Percentiles rank a stretch among this genome's conserved stretches.
These are phyloP conservation scores for Oreohelix idahoensis DNA, from an alignment of 1,140 invertebrate genomes.

Conservation along the genomic window DNA sequence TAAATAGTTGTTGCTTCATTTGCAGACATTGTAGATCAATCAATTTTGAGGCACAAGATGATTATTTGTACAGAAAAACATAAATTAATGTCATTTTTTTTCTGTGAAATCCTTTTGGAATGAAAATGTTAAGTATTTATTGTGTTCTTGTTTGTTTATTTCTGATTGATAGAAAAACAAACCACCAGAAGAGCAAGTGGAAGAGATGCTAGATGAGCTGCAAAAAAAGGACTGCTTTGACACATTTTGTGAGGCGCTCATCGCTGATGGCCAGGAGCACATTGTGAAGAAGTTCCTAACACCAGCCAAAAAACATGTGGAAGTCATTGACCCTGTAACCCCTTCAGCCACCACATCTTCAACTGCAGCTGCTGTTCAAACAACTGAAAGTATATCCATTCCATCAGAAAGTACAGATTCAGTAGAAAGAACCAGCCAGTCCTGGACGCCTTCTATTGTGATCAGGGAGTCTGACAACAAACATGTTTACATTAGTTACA, in stretches of 20 bases:
- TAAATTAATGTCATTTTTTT: too few relatives aligned
- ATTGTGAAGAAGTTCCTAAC: constrained; percentile 56
- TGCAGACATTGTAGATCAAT: too few relatives aligned
- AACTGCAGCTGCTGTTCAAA: not conserved
- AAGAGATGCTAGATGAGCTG: constrained; percentile 59
- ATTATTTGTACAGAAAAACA: too few relatives aligned
- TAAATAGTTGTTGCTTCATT: too few relatives aligned
- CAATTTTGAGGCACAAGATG: too few relatives aligned
- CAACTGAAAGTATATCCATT: not conserved
- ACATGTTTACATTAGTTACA: constrained; percentile 38
- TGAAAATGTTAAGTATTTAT: too few relatives aligned
- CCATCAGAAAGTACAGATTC: constrained; percentile 27
- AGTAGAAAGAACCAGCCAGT: not conserved
- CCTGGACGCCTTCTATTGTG: constrained; percentile 2
- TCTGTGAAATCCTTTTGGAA: too few relatives aligned
- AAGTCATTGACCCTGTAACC: not conserved
- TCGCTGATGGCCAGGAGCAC: constrained; percentile 58
- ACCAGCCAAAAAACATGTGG: not conserved
- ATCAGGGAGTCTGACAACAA: constrained; percentile 46
- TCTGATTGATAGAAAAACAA: constrained; percentile 43
- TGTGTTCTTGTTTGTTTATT: not conserved
- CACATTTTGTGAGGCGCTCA: constrained; percentile 61
- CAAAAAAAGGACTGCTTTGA: constrained; percentile 58
- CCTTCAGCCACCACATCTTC: not conserved
- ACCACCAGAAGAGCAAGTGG: constrained; percentile 55